Base-by-base conservation (phyloP, 2,113 vertebrate genomes). In the Polyodon spathula region DNA sequence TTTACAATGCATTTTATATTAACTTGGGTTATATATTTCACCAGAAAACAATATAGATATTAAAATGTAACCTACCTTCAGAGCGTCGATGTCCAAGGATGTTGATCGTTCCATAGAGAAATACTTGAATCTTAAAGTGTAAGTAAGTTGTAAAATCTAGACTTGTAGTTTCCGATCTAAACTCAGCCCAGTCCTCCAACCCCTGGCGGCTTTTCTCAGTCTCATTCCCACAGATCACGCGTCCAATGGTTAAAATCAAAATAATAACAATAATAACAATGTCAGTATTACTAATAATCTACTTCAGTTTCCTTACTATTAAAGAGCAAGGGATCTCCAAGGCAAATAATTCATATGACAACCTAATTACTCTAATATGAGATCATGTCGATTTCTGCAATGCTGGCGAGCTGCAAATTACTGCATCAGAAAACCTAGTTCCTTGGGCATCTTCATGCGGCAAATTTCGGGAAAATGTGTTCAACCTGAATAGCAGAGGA, bases 11-110 rank as follows among this genome's bases (percentile, higher is more conserved):
- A n/a, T n/a, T n/a, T n/a, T n/a, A n/a, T n/a, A n/a, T n/a, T n/a
- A n/a, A n/a, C n/a, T n/a, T n/a, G n/a, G n/a, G n/a, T n/a, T n/a
- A n/a, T n/a, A n/a, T n/a, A n/a, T n/a, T n/a, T n/a, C n/a, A n/a
- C n/a, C n/a, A n/a, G n/a, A n/a, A n/a, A n/a, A n/a, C n/a, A n/a
- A n/a, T n/a, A n/a, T n/a, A n/a, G n/a, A n/a, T n/a, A n/a, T n/a
- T n/a, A n/a, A n/a, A n/a, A n/a, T n/a, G 54, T 56, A 37, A 42
- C 72, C 55, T 86, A 92, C 89, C 89, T 92, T 88, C 73, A 87
- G 84, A 75, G 86, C 85, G 75, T 86, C 85, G 12, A 85, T 69
- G 71, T 87, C 88, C 83, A 84, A 80, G 63, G 78, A 73, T 44
- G 76, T 69, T 9, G 86, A 78, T 81, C 80, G 77, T 74, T 87